Evolutionary conservation across 2,888 invertebrate genomes (phyloP), one percentile per base, ranked within the genome.

Genomic region (Campoletis raptor): DNA sequence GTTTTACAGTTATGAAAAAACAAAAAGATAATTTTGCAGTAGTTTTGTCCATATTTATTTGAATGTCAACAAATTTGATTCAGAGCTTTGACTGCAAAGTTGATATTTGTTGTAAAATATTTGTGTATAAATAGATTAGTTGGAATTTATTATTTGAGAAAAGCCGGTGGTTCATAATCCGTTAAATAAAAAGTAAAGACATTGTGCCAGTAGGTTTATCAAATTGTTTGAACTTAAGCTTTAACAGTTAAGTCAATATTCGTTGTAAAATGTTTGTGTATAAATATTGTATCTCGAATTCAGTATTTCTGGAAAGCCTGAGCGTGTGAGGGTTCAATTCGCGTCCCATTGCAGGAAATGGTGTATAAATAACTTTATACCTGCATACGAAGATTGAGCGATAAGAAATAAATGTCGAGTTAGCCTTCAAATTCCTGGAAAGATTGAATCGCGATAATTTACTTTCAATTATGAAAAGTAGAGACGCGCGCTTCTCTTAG

Each of bases 381-480:
- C 18, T 30, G 7, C 15, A 3, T 36, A 36, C 64, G 36, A 36
- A 9, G 6, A 64, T 36, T 36, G 36, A 18, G 18, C 36, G 66
- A 67, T 67, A 67, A 67, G 40, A 10, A 40, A 1, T 30, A 67
- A 40, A 64, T 36, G 36, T 64, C 12, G n/a, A 10, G 21, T 40
- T 67, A 9, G n/a, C 40, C 37, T 21, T n/a, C n/a, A n/a, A 40
- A 67, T 37, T 67, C 66, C 40, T 21, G 40, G 37, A 40, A 67
- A 18, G 37, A 67, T 67, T 67, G 9, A 15, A 37, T n/a, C n/a
- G n/a, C 66, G n/a, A 36, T 37, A n/a, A 37, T 67, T 40, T n/a
- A 40, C 10, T 66, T 66, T 66, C 67, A 67, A 67, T 67, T 67
- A 40, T 40, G n/a, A 67, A n/a, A n/a, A 18, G 48, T 48, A 48